phyloP scores from a whole-genome alignment of 2,113 vertebrate genomes.

The Galeopterus variegatus region DNA sequence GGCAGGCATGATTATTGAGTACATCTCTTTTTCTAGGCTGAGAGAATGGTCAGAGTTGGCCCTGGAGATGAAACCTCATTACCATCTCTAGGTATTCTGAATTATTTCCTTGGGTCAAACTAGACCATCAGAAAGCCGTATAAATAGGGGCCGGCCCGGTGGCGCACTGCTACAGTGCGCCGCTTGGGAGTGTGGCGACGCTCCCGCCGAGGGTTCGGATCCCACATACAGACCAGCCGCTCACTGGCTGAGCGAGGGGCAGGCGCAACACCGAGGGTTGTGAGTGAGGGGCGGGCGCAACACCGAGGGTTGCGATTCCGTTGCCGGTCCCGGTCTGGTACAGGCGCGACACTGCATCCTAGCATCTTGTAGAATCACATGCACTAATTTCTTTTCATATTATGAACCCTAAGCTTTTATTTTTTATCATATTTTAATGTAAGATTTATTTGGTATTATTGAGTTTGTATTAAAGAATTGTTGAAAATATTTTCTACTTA shows the following conservation, averaged over 20 bases:
- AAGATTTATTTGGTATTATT: neutral
- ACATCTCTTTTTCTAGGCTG: neutral
- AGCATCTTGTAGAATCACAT: neutral
- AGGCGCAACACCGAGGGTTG: too few relatives aligned
- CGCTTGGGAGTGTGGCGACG: too few relatives aligned
- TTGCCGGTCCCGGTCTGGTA: too few relatives aligned
- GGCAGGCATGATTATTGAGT: neutral
- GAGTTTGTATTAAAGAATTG: neutral
- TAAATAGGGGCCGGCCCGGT: too few relatives aligned
- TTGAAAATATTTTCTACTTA: neutral
- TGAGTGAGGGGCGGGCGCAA: too few relatives aligned
- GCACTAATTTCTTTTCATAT: neutral
- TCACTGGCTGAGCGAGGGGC: too few relatives aligned
- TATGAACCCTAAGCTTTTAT: neutral
- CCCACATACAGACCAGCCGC: too few relatives aligned
- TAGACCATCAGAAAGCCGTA: neutral
- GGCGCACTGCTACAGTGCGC: too few relatives aligned
- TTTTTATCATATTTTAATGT: neutral
- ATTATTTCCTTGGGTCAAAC: slow-evolving; percentile 1
- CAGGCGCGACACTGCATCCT: too few relatives aligned
- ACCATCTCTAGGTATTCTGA: neutral
- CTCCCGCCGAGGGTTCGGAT: too few relatives aligned
- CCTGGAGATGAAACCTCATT: slow-evolving; percentile 21
- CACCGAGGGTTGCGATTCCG: too few relatives aligned
- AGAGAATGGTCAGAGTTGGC: neutral